Percentiles rank a stretch among this genome's conserved stretches.
These are phyloP conservation scores for Chironomus riparius DNA, from an alignment of 2,888 invertebrate species.

Conservation along the genomic window DNA sequence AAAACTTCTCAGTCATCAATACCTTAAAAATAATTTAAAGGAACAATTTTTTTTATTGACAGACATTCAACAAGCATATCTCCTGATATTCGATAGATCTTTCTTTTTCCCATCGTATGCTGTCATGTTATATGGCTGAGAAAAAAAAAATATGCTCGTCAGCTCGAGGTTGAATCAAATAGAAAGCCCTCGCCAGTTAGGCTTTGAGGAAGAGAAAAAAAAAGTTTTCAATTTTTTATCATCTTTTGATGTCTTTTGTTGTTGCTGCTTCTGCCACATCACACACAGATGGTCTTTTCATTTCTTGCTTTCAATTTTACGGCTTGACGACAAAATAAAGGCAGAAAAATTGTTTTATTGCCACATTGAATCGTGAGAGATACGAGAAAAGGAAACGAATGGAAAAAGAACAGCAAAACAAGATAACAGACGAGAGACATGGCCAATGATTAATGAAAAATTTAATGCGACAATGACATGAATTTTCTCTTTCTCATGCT, in stretches of 20 bases:
- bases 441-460: constrained; percentile 23
- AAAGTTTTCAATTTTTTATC: neutral
- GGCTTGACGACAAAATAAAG: neutral
- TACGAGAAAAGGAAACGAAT: neutral
- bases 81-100: too few species aligned
- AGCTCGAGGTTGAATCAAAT: neutral
- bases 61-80: too few species aligned
- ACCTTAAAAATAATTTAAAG: too few species aligned
- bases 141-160: neutral
- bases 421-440: neutral
- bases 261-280: neutral
- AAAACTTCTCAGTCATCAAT: too few species aligned
- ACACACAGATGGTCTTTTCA: neutral
- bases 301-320: neutral
- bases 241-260: neutral
- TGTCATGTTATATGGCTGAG: too few species aligned
- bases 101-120: too few species aligned
- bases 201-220: neutral
- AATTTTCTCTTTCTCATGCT: neutral
- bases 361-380: neutral
- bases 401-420: neutral
- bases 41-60: too few species aligned
- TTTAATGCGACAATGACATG: constrained; percentile 21
- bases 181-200: neutral
- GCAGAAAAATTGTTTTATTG: constrained; percentile 12